Evolutionary conservation across 2,113 vertebrate species (phyloP), one percentile per base, ranked within the genome.

Genomic region (Poeciliopsis prolifica): DNA sequence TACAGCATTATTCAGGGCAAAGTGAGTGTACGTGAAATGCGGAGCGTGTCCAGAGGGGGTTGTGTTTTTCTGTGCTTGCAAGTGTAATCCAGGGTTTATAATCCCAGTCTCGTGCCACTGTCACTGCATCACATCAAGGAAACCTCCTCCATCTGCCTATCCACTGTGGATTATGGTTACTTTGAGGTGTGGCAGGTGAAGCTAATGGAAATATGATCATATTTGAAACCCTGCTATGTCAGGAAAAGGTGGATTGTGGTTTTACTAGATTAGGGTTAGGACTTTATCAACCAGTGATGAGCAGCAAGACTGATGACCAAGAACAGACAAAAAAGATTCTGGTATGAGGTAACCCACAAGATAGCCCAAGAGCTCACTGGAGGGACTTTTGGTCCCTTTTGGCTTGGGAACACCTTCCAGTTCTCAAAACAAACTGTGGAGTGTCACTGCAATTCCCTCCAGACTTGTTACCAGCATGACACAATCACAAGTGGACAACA

Each of bases 31-130:
- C 75, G 37, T 69, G 64, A 72, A 26, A 61, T 33, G 28, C 0
- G 5, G 17, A 19, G 19, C 68, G 63, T 77, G 78, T 78, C 70
- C 74, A 66, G 11, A 1, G 0, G 70, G 73, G 74, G 85, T 84
- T 85, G 63, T 80, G 44, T 48, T 48, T 48, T 31, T 78, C 37
- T 70, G 63, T 61, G 64, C 67, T 61, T 72, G 67, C n/a, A 1
- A 85, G 80, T 74, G 77, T 86, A 84, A 86, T 89, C 85, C 82
- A 82, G 74, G 78, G 30, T 81, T 80, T 58, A 75, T 91, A 88
- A 89, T 91, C 86, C 76, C 0, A 1, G 72, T 80, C 83, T 81
- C 54, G 69, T 91, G 22, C 75, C 54, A 48, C 44, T 48, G 44
- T 48, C 44, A 48, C 63, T 60, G 40, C 65, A 78, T 44, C 40